These are phyloP conservation scores for Labeo calbasu DNA, from an alignment of 2,797 vertebrate species.

Conservation along the genomic window DNA sequence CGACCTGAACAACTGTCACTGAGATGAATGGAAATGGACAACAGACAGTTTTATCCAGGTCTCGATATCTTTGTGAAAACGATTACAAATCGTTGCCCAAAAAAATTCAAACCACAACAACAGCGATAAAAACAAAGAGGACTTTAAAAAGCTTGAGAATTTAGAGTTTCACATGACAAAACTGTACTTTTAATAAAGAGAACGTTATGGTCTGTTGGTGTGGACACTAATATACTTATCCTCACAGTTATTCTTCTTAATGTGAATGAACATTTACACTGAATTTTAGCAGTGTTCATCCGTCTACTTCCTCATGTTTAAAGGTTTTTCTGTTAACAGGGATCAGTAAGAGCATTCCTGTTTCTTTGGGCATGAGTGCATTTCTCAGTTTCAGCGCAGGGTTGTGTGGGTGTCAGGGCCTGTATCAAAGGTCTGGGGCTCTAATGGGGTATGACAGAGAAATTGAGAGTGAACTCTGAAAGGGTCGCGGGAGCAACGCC, in stretches of 20 bases:
- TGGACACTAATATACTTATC: not conserved
- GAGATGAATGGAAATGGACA: not conserved
- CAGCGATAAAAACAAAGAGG: not conserved
- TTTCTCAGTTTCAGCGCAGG: slow-evolving; percentile 8
- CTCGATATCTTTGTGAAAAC: not conserved
- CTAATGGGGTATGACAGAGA: slow-evolving; percentile 26
- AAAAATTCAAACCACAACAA: not conserved
- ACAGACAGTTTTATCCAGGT: not conserved
- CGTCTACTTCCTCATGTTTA: not conserved
- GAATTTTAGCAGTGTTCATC: not conserved
- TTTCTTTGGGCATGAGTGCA: not conserved
- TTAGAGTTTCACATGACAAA: not conserved
- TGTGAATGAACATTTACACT: not conserved
- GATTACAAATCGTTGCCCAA: not conserved
- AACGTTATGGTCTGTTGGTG: not conserved
- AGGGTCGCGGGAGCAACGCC: slow-evolving; percentile 5
- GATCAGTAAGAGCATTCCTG: slow-evolving; percentile 13
- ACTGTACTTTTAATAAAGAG: not conserved
- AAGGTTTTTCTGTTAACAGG: not conserved
- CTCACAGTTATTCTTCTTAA: not conserved
- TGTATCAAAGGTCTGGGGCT: slow-evolving; percentile 17
- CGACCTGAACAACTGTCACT: not conserved
- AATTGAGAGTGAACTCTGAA: slow-evolving; percentile 24
- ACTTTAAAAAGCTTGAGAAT: not conserved
- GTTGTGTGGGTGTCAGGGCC: slow-evolving; percentile 14